Evolutionary conservation across 2,888 invertebrate genomes (phyloP), one percentile per base, ranked within the genome.

Genomic region (Platerodrilus igneus): DNA sequence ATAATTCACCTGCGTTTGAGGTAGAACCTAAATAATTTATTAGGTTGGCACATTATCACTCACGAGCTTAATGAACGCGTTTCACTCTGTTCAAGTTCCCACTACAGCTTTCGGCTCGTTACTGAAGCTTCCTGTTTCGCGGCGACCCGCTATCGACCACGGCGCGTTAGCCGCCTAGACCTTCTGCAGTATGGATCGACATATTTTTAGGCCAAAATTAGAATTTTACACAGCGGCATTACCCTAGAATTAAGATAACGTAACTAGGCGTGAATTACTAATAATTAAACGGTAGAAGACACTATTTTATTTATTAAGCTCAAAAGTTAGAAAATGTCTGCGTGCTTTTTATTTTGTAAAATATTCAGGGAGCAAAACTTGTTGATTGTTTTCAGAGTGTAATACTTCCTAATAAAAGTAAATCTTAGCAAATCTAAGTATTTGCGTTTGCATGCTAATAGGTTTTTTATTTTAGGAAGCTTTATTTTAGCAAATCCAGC

Each of bases 71-170:
- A 50, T 47, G 33, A 39, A 50, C 50, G 47, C 33, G 39, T 35
- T n/a, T 38, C 40, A 38, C 45, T 45, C 42, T 50, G n/a, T 48
- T 50, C 46, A 39, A 48, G 54, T 53, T 53, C 48, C 38, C 51
- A 46, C 50, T 46, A 37, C 52, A 57, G 57, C 57, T 56, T 56
- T 54, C 55, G 53, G 50, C 55, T 56, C 52, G 53, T 53, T 48
- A 57, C 58, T 58, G 55, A 56, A 56, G 52, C 47, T 48, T 50
- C 47, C 47, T 50, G 51, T 49, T 49, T 53, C 51, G 43, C 51
- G 51, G 39, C 41, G 47, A 46, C 48, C 50, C 51, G 54, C 55
- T 59, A 59, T 59, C 60, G 59, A 60, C 60, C 59, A 56, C 50
- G 55, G 47, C 53, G 58, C 36, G 49, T 48, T 48, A 40, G 47